Evolutionary conservation across 2,797 vertebrate genomes (phyloP).

Genomic region (Channa striata): DNA sequence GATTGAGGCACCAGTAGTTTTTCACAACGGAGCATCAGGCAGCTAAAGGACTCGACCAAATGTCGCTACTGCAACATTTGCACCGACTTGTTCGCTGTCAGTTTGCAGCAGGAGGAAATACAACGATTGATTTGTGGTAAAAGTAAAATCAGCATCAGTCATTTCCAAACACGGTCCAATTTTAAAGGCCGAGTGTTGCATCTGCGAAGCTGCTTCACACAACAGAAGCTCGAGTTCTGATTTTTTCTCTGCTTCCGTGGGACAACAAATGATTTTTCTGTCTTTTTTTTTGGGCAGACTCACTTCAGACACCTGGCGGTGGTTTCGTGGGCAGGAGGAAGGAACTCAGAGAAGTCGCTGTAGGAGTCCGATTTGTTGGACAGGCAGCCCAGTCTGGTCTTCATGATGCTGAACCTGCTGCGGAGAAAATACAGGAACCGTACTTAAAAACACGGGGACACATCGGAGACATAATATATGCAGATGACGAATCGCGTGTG

Average conservation of each 20-base stretch:
- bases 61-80: no score
- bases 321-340: conserved; percentile 84
- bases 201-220: conserved; percentile 6
- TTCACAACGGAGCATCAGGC: no score
- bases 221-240: conserved; percentile 15
- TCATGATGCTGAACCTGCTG: conserved; percentile 91
- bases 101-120: no score
- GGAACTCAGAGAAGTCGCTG: conserved; percentile 95
- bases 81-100: no score
- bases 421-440: conserved; percentile 15
- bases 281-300: conserved; percentile 49
- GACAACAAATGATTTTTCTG: no score
- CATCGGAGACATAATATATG: neutral
- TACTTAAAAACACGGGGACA: neutral
- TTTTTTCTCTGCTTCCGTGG: no score
- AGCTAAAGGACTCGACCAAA: no score
- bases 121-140: no score
- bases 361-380: conserved; percentile 98
- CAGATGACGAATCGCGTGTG: neutral
- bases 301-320: conserved; percentile 83
- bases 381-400: conserved; percentile 96
- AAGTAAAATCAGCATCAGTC: no score
- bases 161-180: neutral
- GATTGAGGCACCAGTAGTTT: no score
- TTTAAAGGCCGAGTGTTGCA: no score